These are phyloP conservation scores for Apogon talboti DNA, from an alignment of 2,797 vertebrate genomes.

Conservation along the genomic window DNA sequence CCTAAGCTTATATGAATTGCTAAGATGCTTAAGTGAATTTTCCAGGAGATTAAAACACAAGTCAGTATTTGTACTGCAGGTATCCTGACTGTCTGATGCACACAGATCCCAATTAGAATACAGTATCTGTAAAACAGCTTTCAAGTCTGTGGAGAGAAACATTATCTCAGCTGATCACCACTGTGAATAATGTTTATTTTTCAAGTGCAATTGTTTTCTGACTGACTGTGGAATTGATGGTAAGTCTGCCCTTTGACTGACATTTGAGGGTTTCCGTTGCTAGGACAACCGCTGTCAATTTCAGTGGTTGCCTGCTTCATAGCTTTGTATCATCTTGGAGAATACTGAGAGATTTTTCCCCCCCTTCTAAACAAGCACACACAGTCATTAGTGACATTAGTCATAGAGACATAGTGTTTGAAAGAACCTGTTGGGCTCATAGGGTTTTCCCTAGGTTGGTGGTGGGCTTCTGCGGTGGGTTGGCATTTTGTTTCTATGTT, in stretches of 20 bases:
- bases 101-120: background rate
- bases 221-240: background rate
- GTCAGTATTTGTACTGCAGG: background rate
- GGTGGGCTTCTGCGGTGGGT: too few relatives aligned
- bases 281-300: background rate
- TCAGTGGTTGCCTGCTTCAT: background rate
- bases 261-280: background rate
- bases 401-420: background rate
- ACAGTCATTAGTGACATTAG: background rate
- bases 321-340: background rate
- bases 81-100: background rate
- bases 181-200: too few relatives aligned
- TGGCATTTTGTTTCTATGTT: too few relatives aligned
- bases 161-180: too few relatives aligned
- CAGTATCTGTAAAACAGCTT: background rate
- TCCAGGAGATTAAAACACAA: background rate
- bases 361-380: background rate
- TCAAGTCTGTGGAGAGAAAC: too few relatives aligned
- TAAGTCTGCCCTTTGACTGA: slow-evolving; percentile 3
- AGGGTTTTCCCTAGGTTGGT: too few relatives aligned
- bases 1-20: slow-evolving; percentile 12
- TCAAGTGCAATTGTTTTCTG: too few relatives aligned
- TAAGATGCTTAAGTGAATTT: slow-evolving; percentile 23
- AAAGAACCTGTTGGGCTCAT: background rate
- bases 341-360: background rate